Evolutionary conservation across 2,797 vertebrate genomes (phyloP).

Genomic region (Rhinophrynus dorsalis): DNA sequence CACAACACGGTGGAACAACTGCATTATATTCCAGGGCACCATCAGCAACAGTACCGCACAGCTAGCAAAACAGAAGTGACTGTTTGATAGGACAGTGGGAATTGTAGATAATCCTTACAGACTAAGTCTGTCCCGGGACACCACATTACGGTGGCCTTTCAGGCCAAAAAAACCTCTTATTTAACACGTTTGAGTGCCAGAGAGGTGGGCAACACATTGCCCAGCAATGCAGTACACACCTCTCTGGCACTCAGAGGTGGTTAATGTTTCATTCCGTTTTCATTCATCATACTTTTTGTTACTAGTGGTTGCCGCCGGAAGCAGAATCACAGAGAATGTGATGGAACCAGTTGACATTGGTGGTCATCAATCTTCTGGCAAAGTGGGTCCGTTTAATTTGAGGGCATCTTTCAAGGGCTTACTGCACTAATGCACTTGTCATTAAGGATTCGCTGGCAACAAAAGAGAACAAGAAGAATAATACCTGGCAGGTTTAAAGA

Average conservation of each 20-base stretch:
- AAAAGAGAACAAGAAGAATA: conserved; percentile 41
- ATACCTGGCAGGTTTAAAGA: conserved; percentile 19
- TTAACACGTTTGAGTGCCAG: too few species aligned
- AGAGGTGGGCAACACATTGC: too few species aligned
- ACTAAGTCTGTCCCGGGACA: conserved; percentile 63
- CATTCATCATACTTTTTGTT: conserved; percentile 54
- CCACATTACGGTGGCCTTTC: conserved; percentile 68
- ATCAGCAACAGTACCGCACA: conserved; percentile 95
- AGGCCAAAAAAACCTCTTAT: conserved; percentile 67
- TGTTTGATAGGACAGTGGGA: conserved; percentile 77
- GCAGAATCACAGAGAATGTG: conserved; percentile 29
- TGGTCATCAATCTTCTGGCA: conserved; percentile 51
- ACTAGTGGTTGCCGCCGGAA: conserved; percentile 42
- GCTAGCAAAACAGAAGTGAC: conserved; percentile 99
- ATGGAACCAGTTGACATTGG: conserved; percentile 25
- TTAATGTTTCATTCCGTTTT: conserved; percentile 49
- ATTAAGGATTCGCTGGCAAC: conserved; percentile 16
- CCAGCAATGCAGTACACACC: too few species aligned
- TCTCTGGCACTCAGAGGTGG: too few species aligned
- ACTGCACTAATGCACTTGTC: conserved; percentile 34
- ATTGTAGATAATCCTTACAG: conserved; percentile 62
- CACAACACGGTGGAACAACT: conserved; percentile 97
- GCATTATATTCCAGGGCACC: conserved; percentile 91
- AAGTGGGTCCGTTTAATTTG: conserved; percentile 55
- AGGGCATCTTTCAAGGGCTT: conserved; percentile 60